These are phyloP conservation scores for Caenorhabditis virilis DNA, from an alignment of 2,888 invertebrate genomes.

Conservation along the genomic window DNA sequence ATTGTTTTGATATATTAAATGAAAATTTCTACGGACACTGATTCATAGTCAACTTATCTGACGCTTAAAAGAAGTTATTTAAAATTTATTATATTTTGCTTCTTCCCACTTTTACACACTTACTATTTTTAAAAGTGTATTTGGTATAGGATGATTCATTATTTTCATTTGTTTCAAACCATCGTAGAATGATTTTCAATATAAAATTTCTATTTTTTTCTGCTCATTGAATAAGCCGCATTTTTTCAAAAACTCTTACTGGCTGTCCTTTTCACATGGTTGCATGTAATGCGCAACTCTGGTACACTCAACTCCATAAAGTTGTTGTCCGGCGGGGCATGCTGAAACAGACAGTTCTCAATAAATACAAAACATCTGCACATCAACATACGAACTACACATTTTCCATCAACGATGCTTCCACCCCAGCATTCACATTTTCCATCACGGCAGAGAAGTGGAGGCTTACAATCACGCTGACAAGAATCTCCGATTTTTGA, in stretches of 20 bases:
- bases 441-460: slow-evolving; percentile 67
- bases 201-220: not conserved
- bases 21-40: no score
- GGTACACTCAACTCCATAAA: slow-evolving; percentile 66
- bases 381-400: slow-evolving; percentile 64
- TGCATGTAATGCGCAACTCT: slow-evolving; percentile 65
- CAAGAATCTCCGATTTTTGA: slow-evolving; percentile 66
- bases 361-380: slow-evolving; percentile 8
- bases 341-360: slow-evolving; percentile 39
- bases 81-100: no score
- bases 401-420: slow-evolving; percentile 64
- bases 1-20: no score
- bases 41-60: no score
- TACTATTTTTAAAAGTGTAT: no score
- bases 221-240: not conserved
- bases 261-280: slow-evolving; percentile 53
- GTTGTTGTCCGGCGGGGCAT: slow-evolving; percentile 66
- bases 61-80: no score
- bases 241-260: slow-evolving; percentile 12
- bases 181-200: no score
- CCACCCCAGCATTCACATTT: slow-evolving; percentile 69
- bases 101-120: no score
- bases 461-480: slow-evolving; percentile 68
- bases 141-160: no score
- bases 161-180: no score